Percentiles rank a stretch among this genome's conserved stretches.
These are phyloP conservation scores for Nowickia ferox DNA, from an alignment of 2,888 invertebrate genomes.

Conservation along the genomic window DNA sequence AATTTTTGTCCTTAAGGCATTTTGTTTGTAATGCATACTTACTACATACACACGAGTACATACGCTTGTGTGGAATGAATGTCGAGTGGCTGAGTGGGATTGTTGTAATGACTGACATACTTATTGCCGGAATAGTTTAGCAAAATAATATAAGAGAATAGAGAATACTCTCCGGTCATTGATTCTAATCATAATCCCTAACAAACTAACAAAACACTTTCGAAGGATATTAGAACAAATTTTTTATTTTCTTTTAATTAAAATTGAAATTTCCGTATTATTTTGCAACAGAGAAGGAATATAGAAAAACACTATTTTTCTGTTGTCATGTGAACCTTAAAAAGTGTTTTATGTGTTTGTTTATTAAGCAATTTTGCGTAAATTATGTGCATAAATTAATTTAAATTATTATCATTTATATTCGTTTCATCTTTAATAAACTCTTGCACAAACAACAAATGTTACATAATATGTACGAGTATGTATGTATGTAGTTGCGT, in stretches of 20 bases:
- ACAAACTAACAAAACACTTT: conserved; percentile 21
- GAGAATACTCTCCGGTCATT: conserved; percentile 41
- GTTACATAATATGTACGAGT: conserved; percentile 29
- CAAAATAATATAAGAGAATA: conserved; percentile 38
- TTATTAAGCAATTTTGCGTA: conserved; percentile 29
- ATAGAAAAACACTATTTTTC: background rate
- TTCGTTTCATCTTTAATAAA: conserved; percentile 36
- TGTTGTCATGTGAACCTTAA: background rate
- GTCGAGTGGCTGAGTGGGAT: conserved; percentile 20
- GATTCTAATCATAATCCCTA: conserved; percentile 51
- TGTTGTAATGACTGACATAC: conserved; percentile 63
- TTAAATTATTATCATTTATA: conserved; percentile 46
- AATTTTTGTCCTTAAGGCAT: conserved; percentile 44
- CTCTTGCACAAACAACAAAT: conserved; percentile 52
- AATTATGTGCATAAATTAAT: conserved; percentile 51
- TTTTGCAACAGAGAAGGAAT: background rate
- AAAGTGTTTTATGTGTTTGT: background rate
- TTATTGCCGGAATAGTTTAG: conserved; percentile 52
- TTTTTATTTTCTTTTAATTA: conserved; percentile 21
- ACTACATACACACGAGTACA: background rate
- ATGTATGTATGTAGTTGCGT: conserved; percentile 22
- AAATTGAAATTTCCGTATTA: conserved; percentile 30
- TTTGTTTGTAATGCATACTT: conserved; percentile 27
- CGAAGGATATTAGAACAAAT: background rate
- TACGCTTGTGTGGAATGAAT: conserved; percentile 56